Evolutionary conservation across 35 echinoderm and acorn worm genomes (phyloP), one percentile per base, ranked within the genome.

Genomic region (Apostichopus japonicus): DNA sequence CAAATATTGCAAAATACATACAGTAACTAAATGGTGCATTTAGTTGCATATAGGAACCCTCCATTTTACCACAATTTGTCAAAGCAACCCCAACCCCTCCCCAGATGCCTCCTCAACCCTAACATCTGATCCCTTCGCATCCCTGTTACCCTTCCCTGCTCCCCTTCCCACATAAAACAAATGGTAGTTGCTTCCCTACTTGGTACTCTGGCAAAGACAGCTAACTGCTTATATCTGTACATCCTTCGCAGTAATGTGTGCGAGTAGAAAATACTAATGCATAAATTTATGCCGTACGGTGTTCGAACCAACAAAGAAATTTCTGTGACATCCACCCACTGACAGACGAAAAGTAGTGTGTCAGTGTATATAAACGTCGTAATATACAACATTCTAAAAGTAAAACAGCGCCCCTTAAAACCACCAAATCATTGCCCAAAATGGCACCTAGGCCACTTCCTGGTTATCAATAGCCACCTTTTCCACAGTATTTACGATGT

Each of bases 371-470:
- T 75, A 4, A 19, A 13, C 57, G 57, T 13, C 13, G 57, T 61
- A 44, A 44, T 67, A 19, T 65, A 65, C 62, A 13, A 9, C 63
- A 75, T 75, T 7, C n/a, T 6, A 54, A 89, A 89, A 89, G 51
- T 17, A 2, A 16, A 25, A 21, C 17, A 72, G 63, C 86, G 59
- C 86, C 86, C 86, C 72, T 56, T 24, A 0, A 5, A 33, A 24
- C 5, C 14, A 6, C 4, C 23, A 23, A 1, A 7, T 72, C 21
- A 89, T 89, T 72, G 24, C 62, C 59, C 86, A 89, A 89, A 89
- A 89, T 89, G 86, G 86, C 86, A 89, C 33, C 33, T 44, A 44
- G 33, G 61, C 65, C 33, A 89, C 86, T 89, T 89, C 86, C 86
- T 89, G 86, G 86, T 89, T 72, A 89, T 67, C 61, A 78, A 8